A percentile compares a stretch with the other conserved stretches of the same genome.
Evolutionary conservation across 1,140 invertebrate genomes (phyloP).

Genomic region (Nephila pilipes): DNA sequence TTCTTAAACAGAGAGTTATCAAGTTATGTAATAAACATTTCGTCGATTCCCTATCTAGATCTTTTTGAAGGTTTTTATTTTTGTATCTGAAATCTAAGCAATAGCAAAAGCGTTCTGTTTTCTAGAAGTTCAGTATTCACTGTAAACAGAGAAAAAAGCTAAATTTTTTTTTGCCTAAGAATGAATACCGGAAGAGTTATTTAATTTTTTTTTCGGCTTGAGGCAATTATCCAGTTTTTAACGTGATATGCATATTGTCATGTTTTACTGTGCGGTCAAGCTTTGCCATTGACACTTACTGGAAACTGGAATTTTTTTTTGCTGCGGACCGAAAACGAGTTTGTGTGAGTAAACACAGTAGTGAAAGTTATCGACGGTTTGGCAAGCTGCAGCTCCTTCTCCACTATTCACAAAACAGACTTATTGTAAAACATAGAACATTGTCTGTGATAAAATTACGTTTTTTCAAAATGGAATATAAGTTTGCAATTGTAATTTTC

Average conservation of each 20-base stretch:
- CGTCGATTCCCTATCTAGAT: not conserved
- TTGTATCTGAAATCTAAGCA: no score
- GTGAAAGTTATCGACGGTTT: not conserved
- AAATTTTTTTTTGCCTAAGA: not conserved
- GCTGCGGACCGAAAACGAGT: no score
- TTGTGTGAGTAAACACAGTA: no score
- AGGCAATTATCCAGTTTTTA: not conserved
- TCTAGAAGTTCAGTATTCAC: no score
- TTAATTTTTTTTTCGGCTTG: not conserved
- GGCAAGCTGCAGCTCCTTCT: not conserved
- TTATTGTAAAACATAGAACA: no score
- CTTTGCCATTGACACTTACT: not conserved
- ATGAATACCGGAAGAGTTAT: not conserved
- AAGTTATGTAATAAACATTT: constrained; percentile 33
- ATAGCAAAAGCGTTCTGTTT: no score
- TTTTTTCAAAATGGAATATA: not conserved
- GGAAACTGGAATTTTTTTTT: not conserved
- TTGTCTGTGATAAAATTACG: no score
- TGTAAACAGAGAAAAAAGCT: no score
- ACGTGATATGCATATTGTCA: not conserved
- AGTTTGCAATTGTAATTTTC: not conserved
- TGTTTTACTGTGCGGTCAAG: not conserved
- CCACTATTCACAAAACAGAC: no score
- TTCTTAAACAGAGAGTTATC: not conserved
- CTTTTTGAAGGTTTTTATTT: not conserved